Base-by-base conservation (phyloP, 2,888 invertebrate genomes). In the Leucoma salicis region DNA sequence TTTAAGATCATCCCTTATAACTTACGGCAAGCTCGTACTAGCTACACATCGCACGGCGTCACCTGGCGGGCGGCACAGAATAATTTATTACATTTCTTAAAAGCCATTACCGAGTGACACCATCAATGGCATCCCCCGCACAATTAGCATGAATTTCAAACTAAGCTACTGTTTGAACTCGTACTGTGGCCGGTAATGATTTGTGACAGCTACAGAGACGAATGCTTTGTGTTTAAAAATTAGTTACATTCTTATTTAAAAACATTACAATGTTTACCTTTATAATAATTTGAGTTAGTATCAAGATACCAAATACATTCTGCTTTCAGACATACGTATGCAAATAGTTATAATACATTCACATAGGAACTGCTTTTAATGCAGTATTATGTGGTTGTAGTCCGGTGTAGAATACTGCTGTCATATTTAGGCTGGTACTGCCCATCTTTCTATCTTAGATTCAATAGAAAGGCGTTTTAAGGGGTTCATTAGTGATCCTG, bases 41-140 rank as follows among this genome's bases (percentile, higher is more conserved):
- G n/a, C 12, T 48, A 45, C 48, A 52, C 54, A 60, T 57, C 61
- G 65, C 73, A 73, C 65, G 71, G 63, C 80, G 80, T 82, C 87
- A 88, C 84, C 88, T 87, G 71, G 75, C 70, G 66, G 68, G 74
- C 65, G 66, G 68, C 63, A 63, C 58, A 53, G 82, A 87, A 85
- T 89, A 84, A 89, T 89, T 89, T 88, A 88, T 88, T 79, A 78
- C 86, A 74, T 85, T 89, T 88, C 88, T 88, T 87, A 84, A 88
- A 89, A 89, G 84, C 88, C 82, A 88, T 88, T 88, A 85, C 83
- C 53, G 68, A 69, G 76, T 85, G 82, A 82, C 85, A 82, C 73
- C 76, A 75, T 79, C 87, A 76, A 82, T 83, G 83, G 74, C 64
- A 76, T 79, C 76, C 67, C 78, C 56, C 70, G 36, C 61, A 66